Conservation (phyloP, 2,888 invertebrate genomes). For the Pharmacophagus antenor region DNA sequence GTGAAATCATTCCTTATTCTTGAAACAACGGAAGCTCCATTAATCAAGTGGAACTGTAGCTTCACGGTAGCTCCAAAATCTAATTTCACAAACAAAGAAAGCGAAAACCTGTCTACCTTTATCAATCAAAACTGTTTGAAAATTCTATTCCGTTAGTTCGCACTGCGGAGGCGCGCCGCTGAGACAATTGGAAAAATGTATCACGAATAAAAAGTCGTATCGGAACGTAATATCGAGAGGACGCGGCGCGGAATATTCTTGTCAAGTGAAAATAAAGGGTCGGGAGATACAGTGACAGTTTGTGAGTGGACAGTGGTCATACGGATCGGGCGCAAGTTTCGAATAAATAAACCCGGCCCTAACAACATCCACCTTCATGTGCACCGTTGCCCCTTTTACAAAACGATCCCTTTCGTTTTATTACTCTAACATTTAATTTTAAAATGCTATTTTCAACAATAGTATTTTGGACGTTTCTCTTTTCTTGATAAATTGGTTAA, state of each 20-base stretch:
- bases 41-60: constrained; percentile 76
- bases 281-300: constrained; percentile 76
- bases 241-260: constrained; percentile 72
- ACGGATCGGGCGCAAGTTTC: constrained; percentile 65
- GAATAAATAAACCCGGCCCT: constrained; percentile 73
- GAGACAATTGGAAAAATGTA: constrained; percentile 79
- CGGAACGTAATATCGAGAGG: constrained; percentile 77
- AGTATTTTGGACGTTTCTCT: too few relatives aligned
- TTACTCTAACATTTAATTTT: too few relatives aligned
- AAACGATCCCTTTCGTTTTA: too few relatives aligned
- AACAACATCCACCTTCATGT: constrained; percentile 69
- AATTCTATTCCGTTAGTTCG: constrained; percentile 77
- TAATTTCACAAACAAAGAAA: constrained; percentile 79
- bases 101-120: constrained; percentile 79
- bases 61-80: constrained; percentile 72
- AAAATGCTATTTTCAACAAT: too few relatives aligned
- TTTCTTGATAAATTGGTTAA: too few relatives aligned
- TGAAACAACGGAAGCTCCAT: constrained; percentile 65
- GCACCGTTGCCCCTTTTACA: constrained; percentile 54
- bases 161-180: constrained; percentile 62
- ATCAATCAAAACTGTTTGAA: constrained; percentile 80
- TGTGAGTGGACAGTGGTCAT: constrained; percentile 76
- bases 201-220: constrained; percentile 79
- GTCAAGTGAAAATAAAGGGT: constrained; percentile 79
- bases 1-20: constrained; percentile 62